A percentile compares a stretch with the other conserved stretches of the same genome.
Evolutionary conservation across 2,888 invertebrate species (phyloP).

Genomic region (Alitta virens): DNA sequence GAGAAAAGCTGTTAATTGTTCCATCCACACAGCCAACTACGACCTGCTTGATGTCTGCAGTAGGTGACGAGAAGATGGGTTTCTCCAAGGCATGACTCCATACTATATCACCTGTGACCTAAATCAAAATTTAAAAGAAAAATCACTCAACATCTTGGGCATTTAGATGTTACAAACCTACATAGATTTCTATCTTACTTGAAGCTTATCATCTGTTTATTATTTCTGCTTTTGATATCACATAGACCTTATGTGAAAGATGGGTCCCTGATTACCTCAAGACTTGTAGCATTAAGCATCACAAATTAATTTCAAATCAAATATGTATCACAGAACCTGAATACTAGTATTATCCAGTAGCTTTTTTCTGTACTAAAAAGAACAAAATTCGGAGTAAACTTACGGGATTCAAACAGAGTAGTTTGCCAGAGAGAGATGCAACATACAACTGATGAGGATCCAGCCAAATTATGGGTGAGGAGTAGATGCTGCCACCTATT

Average conservation of each 20-base stretch:
- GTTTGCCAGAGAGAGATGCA: too few relatives aligned
- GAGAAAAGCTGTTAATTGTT: conserved; percentile 37
- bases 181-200: neutral
- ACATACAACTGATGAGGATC: too few relatives aligned
- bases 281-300: too few relatives aligned
- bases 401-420: neutral
- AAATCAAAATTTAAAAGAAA: conserved; percentile 25
- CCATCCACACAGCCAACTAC: conserved; percentile 53
- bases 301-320: too few relatives aligned
- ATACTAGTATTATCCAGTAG: too few relatives aligned
- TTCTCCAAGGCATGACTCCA: conserved; percentile 66
- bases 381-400: neutral
- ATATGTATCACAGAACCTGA: too few relatives aligned
- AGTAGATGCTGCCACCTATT: too few relatives aligned
- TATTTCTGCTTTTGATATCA: neutral
- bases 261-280: too few relatives aligned
- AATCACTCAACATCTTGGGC: neutral
- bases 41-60: conserved; percentile 32
- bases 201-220: neutral
- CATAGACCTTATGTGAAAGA: neutral
- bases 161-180: neutral
- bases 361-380: too few relatives aligned
- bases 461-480: too few relatives aligned
- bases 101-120: conserved; percentile 59
- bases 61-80: conserved; percentile 70